A percentile compares a stretch with the other conserved stretches of the same genome.
Evolutionary conservation across 1,140 invertebrate genomes (phyloP).

Genomic region (Pseudomyrmex sp.): DNA sequence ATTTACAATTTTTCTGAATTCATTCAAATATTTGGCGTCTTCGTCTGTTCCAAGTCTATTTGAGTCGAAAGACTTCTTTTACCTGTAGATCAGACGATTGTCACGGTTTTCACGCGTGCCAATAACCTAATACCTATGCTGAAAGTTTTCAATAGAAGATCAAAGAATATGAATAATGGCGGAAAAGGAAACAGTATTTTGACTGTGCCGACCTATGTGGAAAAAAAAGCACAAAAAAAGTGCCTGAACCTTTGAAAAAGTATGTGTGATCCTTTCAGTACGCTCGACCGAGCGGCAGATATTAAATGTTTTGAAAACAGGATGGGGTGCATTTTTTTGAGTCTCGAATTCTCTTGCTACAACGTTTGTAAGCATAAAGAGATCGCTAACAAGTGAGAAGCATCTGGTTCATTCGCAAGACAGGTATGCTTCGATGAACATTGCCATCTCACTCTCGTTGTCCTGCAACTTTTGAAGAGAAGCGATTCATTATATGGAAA

Average conservation of each 20-base stretch:
- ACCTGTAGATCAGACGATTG: no score
- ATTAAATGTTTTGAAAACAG: conserved; percentile 78
- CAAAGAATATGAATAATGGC: no score
- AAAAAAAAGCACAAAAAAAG: no score
- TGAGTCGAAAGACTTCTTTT: no score
- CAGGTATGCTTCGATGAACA: conserved; percentile 63
- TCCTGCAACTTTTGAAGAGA: neutral
- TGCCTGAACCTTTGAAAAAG: no score
- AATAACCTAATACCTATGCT: no score
- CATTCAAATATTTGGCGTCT: no score
- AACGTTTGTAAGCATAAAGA: conserved; percentile 61
- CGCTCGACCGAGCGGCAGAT: conserved; percentile 77
- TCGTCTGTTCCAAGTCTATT: no score
- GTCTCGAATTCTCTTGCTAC: conserved; percentile 26
- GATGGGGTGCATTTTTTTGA: conserved; percentile 63
- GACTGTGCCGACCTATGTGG: neutral
- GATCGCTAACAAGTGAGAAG: conserved; percentile 44
- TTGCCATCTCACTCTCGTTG: conserved; percentile 3
- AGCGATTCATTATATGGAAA: conserved; percentile 39
- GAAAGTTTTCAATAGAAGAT: neutral
- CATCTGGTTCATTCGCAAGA: conserved; percentile 63
- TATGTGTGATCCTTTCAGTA: conserved; percentile 71
- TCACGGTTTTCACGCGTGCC: no score
- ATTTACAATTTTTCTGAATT: no score
- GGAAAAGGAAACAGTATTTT: conserved; percentile 69